phyloP scores from a whole-genome alignment of 2,888 invertebrate species.

The Cerceris ruficornis region DNA sequence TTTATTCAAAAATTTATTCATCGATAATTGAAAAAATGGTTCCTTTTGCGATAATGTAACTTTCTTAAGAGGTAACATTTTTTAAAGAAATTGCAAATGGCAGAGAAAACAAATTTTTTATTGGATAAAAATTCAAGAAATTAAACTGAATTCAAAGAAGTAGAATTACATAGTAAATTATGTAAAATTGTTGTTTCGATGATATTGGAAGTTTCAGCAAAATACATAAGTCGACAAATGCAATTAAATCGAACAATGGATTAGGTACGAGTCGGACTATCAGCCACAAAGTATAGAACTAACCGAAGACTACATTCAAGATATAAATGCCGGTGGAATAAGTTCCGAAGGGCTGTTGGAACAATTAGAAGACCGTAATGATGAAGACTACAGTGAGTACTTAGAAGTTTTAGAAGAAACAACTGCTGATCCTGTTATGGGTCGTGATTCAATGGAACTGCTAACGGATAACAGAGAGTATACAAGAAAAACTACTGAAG shows the following conservation, averaged over 20 bases:
- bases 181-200: no score
- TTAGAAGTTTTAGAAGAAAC: conserved; percentile 76
- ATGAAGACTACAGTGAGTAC: conserved; percentile 78
- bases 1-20: background rate
- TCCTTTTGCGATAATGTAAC: background rate
- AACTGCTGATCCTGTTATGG: conserved; percentile 67
- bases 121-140: no score
- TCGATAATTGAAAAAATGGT: background rate
- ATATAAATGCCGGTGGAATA: conserved; percentile 73
- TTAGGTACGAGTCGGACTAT: conserved; percentile 72
- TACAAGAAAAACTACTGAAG: conserved; percentile 13
- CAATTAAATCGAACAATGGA: no score
- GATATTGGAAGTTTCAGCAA: no score
- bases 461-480: conserved; percentile 15
- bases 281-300: conserved; percentile 75
- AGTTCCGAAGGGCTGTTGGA: conserved; percentile 75
- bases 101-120: background rate
- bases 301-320: conserved; percentile 76
- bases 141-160: no score
- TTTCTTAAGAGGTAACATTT: background rate
- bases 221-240: no score
- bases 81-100: background rate
- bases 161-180: no score
- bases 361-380: conserved; percentile 76
- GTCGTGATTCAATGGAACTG: conserved; percentile 44